phyloP scores from a whole-genome alignment of 2,113 vertebrate species.

The Equus quagga region DNA sequence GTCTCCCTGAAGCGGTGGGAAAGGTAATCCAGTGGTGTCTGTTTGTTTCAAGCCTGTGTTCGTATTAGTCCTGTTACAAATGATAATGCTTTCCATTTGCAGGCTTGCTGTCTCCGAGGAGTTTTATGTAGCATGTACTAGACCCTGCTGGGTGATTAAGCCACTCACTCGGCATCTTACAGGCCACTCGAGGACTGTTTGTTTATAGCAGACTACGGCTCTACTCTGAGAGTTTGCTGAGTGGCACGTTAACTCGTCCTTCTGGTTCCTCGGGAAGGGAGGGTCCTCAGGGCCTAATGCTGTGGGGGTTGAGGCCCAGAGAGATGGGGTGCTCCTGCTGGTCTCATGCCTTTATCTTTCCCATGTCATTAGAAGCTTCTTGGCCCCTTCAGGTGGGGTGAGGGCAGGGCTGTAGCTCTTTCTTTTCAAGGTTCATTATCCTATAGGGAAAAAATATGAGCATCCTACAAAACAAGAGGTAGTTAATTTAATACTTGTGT shows the following conservation, averaged over 20 bases:
- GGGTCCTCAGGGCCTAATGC: not conserved
- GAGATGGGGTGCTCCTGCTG: not conserved
- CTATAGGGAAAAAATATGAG: not conserved
- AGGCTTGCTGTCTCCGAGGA: conserved; percentile 44
- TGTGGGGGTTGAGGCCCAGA: not conserved
- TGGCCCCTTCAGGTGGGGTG: not conserved
- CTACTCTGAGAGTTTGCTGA: not conserved
- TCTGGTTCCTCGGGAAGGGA: not conserved
- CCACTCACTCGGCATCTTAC: conserved; percentile 17
- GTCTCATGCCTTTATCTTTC: not conserved
- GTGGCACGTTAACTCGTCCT: not conserved
- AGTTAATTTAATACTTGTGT: not conserved
- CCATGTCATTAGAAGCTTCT: not conserved
- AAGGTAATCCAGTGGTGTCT: conserved; percentile 40
- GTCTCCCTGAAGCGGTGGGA: conserved; percentile 39
- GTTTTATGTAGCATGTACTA: conserved; percentile 50
- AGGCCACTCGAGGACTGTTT: conserved; percentile 52
- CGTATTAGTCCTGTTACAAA: conserved; percentile 74
- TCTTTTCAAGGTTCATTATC: not conserved
- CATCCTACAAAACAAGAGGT: not conserved
- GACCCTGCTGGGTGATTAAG: conserved; percentile 77
- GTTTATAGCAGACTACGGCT: not conserved
- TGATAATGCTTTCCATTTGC: conserved; percentile 72
- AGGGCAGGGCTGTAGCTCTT: not conserved
- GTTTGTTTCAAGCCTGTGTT: conserved; percentile 53